These are phyloP conservation scores for Catharus ustulatus DNA, from an alignment of 2,797 vertebrate genomes.

Conservation along the genomic window DNA sequence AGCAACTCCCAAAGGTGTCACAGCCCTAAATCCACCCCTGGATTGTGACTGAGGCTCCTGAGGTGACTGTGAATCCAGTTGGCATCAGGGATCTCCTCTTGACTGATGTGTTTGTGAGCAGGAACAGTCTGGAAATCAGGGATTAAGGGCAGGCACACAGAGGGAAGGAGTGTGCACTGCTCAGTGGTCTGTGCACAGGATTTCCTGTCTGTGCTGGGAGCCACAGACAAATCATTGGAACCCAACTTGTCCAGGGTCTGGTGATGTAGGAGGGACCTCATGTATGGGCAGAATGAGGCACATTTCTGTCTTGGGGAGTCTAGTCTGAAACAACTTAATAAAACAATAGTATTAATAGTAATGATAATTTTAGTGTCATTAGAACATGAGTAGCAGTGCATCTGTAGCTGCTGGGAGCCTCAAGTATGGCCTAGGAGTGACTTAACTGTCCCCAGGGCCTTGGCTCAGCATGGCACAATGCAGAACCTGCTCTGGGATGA, in stretches of 20 bases:
- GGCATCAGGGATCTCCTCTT: background rate
- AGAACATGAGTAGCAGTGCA: background rate
- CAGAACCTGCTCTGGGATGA: background rate
- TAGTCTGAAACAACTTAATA: background rate
- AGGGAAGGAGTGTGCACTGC: background rate
- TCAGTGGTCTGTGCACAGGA: rapidly evolving
- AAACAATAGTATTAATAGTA: background rate
- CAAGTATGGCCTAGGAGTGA: background rate
- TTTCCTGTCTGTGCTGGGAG: background rate
- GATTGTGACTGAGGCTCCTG: background rate
- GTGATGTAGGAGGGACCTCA: background rate
- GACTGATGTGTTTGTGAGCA: background rate
- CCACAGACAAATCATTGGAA: background rate
- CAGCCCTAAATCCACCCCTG: background rate
- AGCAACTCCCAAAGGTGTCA: background rate
- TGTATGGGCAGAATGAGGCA: background rate
- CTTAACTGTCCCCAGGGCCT: background rate
- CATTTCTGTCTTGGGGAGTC: background rate
- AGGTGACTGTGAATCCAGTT: background rate
- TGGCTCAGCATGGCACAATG: background rate
- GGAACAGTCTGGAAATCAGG: background rate
- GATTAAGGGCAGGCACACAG: background rate
- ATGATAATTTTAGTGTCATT: background rate
- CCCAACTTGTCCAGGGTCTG: too few relatives aligned
- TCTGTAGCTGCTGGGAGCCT: background rate